Evolutionary conservation across 2,113 vertebrate genomes (phyloP).

Genomic region (Tringa solitaria): DNA sequence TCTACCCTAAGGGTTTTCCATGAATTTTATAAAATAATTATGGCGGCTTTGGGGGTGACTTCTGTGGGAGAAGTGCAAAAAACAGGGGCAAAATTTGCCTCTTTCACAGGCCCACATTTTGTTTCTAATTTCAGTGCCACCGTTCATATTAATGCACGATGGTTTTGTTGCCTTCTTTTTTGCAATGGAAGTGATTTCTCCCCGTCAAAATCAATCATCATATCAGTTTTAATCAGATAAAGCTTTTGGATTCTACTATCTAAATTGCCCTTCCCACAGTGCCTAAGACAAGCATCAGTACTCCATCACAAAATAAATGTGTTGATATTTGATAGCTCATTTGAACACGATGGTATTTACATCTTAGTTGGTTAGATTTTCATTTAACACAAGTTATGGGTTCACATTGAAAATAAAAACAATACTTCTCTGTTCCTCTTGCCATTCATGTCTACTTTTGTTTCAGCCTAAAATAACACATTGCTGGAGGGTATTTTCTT

Average conservation of each 20-base stretch:
- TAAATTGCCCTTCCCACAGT: slow-evolving; percentile 72
- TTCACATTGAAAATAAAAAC: slow-evolving; percentile 75
- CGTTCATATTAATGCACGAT: not conserved
- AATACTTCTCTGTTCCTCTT: slow-evolving; percentile 81
- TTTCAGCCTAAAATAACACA: slow-evolving; percentile 85
- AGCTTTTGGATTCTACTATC: slow-evolving; percentile 69
- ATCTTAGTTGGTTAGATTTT: slow-evolving; percentile 73
- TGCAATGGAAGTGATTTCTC: slow-evolving; percentile 65
- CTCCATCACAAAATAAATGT: slow-evolving; percentile 55
- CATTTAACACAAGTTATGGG: slow-evolving; percentile 76
- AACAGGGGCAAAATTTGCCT: not conserved
- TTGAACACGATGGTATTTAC: slow-evolving; percentile 72
- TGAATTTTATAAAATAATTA: not conserved
- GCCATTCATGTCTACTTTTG: slow-evolving; percentile 83
- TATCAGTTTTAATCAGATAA: slow-evolving; percentile 73
- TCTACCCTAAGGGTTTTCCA: not conserved
- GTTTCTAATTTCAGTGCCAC: not conserved
- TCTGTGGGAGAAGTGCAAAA: not conserved
- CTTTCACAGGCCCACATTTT: not conserved
- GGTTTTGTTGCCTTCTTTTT: slow-evolving; percentile 12
- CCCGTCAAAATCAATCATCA: slow-evolving; percentile 74
- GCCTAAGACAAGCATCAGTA: slow-evolving; percentile 62
- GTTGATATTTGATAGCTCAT: slow-evolving; percentile 76
- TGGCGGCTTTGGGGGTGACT: not conserved
- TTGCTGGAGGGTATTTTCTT: slow-evolving; percentile 81